Base-by-base conservation (phyloP, 1,140 invertebrate species). In the Hyles euphorbiae region DNA sequence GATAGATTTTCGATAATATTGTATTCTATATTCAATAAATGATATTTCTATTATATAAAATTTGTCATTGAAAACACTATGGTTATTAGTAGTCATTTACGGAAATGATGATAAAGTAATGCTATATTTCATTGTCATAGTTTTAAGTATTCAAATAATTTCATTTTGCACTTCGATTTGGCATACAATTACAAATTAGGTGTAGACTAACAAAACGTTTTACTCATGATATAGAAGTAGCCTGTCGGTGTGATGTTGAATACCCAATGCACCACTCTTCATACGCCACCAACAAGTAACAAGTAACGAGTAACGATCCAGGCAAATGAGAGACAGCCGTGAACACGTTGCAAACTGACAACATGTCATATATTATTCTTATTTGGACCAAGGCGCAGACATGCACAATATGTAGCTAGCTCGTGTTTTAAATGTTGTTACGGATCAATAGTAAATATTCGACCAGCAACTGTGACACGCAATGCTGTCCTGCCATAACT, bases 1-100 rank as follows among this genome's bases (percentile, higher is more conserved):
- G 74, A 85, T 83, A 85, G 85, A 79, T 86, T 87, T 87, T 85
- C 79, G 76, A 87, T 86, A 80, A 84, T 83, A 86, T 84, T 85
- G 81, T 88, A 88, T 85, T 88, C 83, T 88, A 88, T 88, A 88
- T 83, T 85, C 82, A 79, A 86, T 83, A 80, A 83, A 87, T 80
- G 70, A 82, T 84, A 87, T 84, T 86, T 86, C 84, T 86, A 83
- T 83, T 81, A 82, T 86, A 82, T 86, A 83, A 86, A 85, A 81
- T 79, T 83, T 81, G 71, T 86, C 84, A 84, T 87, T 83, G 77
- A 77, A 67, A 83, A 81, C 82, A 79, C 83, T 73, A 76, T 72
- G 68, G 63, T 83, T 80, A 78, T 83, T 82, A 82, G 83, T 88
- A 86, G 83, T 84, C 78, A 85, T 85, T 82, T 87, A 81, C 82